These are phyloP conservation scores for Saimiri boliviensis DNA, from an alignment of 2,113 vertebrate species.

Conservation along the genomic window DNA sequence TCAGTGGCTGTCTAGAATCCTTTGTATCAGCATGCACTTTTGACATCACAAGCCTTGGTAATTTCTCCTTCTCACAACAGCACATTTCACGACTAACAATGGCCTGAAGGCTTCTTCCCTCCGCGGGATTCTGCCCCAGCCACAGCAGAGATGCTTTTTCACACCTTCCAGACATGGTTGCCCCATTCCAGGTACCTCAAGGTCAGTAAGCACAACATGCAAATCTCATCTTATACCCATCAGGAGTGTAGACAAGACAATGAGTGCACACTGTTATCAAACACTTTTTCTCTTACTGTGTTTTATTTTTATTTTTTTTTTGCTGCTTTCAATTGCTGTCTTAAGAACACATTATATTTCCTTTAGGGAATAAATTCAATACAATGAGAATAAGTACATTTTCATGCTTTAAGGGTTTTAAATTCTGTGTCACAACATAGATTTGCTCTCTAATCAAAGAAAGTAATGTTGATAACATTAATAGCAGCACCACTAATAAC, in stretches of 20 bases:
- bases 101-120: background rate
- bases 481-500: fast-evolving
- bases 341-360: background rate
- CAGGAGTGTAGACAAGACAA: background rate
- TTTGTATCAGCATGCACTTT: background rate
- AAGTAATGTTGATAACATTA: background rate
- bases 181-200: background rate
- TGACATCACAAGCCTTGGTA: background rate
- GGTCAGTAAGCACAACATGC: background rate
- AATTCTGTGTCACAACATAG: background rate
- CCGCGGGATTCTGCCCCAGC: fast-evolving
- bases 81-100: background rate
- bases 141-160: fast-evolving
- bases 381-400: background rate
- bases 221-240: background rate
- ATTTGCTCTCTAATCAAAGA: slow-evolving; percentile 10
- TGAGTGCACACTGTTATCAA: fast-evolving
- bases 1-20: slow-evolving; percentile 17
- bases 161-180: fast-evolving
- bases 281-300: background rate
- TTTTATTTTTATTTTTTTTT: background rate
- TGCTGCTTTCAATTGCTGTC: background rate
- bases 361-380: slow-evolving; percentile 1
- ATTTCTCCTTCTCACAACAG: background rate
- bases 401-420: background rate